Percentiles rank a stretch among this genome's conserved stretches.
phyloP scores from a whole-genome alignment of 2,888 invertebrate species.

The Drosophila bunnanda region DNA sequence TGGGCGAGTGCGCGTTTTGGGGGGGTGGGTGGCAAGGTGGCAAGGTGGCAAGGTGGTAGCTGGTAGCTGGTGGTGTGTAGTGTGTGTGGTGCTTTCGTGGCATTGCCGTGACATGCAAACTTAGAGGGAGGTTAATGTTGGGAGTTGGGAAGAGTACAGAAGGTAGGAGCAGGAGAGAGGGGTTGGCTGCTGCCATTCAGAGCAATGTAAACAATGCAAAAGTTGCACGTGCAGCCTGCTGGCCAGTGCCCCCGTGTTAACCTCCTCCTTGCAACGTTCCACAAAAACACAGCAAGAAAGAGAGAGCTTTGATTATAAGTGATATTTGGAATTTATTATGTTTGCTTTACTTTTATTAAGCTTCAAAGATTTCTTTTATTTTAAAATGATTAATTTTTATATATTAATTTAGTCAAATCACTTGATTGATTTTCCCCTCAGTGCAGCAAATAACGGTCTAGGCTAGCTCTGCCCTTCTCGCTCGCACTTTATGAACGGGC shows the following conservation, averaged over 20 bases:
- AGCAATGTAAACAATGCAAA: slow-evolving; percentile 73
- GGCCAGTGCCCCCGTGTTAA: slow-evolving; percentile 23
- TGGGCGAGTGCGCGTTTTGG: slow-evolving; percentile 25
- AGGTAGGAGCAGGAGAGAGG: slow-evolving; percentile 4
- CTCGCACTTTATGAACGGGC: slow-evolving; percentile 24
- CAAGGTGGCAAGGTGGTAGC: neutral
- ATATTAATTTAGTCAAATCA: neutral
- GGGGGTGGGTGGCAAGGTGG: slow-evolving; percentile 5
- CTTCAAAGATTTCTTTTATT: neutral
- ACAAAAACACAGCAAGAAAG: slow-evolving; percentile 19
- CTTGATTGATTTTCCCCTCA: slow-evolving; percentile 14
- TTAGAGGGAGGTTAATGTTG: slow-evolving; percentile 37
- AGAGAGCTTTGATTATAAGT: neutral
- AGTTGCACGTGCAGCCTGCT: slow-evolving; percentile 70
- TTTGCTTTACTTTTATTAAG: no score
- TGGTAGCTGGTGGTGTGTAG: slow-evolving; percentile 15
- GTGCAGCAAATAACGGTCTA: slow-evolving; percentile 25
- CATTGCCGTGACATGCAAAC: slow-evolving; percentile 50
- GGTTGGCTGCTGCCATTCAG: slow-evolving; percentile 39
- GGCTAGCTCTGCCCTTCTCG: slow-evolving; percentile 24
- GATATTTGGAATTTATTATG: no score
- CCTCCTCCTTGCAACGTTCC: neutral
- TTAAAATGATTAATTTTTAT: neutral
- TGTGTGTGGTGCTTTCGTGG: slow-evolving; percentile 13
- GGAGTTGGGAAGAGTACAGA: slow-evolving; percentile 16